These are phyloP conservation scores for Dasyornis broadbenti DNA, from an alignment of 2,113 vertebrate species.

Conservation along the genomic window DNA sequence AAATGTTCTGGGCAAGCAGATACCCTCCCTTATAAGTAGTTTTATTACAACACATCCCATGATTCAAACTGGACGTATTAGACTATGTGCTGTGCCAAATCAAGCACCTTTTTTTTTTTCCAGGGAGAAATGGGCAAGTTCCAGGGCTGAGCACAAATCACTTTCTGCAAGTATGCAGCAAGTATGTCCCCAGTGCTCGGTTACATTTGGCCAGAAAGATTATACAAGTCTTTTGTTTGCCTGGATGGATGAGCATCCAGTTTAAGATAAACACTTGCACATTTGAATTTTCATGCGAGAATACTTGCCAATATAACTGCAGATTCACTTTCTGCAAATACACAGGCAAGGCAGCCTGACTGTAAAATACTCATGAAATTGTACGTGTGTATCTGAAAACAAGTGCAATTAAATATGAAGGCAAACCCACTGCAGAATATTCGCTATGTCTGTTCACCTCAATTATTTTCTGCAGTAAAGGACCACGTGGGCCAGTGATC, in stretches of 20 bases:
- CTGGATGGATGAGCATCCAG: neutral
- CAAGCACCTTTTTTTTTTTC: neutral
- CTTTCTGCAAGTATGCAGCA: neutral
- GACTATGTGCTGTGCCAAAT: neutral
- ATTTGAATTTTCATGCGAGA: conserved; percentile 5
- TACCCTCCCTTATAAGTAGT: neutral
- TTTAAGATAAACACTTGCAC: conserved; percentile 1
- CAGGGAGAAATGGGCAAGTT: neutral
- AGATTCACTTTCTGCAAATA: neutral
- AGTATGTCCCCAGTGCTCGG: neutral
- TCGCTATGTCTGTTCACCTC: neutral
- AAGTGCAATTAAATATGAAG: neutral
- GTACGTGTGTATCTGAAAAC: neutral
- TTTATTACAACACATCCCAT: neutral
- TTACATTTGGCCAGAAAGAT: conserved; percentile 6
- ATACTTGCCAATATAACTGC: neutral
- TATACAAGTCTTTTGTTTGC: neutral
- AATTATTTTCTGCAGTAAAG: neutral
- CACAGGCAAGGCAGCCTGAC: neutral
- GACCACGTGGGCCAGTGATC: neutral
- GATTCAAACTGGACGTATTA: neutral
- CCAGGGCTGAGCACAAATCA: neutral
- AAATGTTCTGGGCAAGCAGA: neutral
- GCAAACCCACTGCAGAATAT: neutral
- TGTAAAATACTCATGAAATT: neutral